These are phyloP conservation scores for Vicugna pacos DNA, from an alignment of 2,113 vertebrate genomes.

Conservation along the genomic window DNA sequence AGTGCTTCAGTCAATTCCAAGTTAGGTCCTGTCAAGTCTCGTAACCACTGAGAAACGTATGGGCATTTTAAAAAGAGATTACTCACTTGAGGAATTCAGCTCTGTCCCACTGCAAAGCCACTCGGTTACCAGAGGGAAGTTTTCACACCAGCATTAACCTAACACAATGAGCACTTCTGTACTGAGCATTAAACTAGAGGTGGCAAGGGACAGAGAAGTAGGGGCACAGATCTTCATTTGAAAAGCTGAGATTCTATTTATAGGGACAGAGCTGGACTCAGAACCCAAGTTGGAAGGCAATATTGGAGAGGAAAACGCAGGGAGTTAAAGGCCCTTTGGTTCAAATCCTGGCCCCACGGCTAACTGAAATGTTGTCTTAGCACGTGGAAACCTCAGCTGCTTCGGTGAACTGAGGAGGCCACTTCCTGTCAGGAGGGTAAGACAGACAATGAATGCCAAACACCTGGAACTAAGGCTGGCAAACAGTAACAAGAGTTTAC, in stretches of 20 bases:
- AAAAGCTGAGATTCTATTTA: conserved; percentile 10
- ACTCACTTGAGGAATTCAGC: conserved; percentile 66
- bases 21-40: conserved; percentile 64
- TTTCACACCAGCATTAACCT: neutral
- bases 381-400: neutral
- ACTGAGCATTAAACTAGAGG: neutral
- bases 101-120: conserved; percentile 58
- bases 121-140: conserved; percentile 27
- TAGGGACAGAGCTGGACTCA: neutral
- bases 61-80: conserved; percentile 66
- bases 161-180: neutral
- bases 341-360: neutral
- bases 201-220: neutral
- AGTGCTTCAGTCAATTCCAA: conserved; percentile 62
- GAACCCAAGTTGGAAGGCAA: neutral
- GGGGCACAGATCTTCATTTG: neutral
- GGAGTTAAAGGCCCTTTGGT: neutral
- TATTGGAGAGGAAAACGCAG: neutral
- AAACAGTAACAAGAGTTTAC: neutral
- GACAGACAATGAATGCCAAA: neutral
- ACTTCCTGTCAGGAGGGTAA: neutral
- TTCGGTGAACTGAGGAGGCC: neutral
- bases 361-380: neutral
- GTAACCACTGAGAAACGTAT: conserved; percentile 44
- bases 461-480: neutral